Evolutionary conservation across 2,888 invertebrate genomes (phyloP).

Genomic region (Sesia apiformis): DNA sequence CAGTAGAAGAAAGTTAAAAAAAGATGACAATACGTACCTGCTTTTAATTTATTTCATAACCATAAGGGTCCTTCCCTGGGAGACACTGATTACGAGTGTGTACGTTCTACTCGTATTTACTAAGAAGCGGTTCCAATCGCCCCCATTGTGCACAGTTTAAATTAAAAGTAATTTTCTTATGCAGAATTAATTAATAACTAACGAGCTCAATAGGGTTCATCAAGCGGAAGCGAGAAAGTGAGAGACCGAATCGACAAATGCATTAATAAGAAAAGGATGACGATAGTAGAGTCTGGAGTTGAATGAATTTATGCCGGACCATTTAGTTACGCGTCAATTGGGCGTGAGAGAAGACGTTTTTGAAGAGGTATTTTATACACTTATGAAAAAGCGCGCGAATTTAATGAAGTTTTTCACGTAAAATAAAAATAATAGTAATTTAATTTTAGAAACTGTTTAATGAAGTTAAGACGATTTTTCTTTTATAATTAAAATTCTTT

Average conservation of each 20-base stretch:
- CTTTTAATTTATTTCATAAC: no score
- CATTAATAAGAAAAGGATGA: conserved; percentile 22
- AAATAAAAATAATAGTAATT: not conserved
- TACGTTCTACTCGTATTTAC: not conserved
- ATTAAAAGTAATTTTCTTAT: conserved; percentile 74
- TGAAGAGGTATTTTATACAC: conserved; percentile 14
- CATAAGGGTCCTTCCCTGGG: no score
- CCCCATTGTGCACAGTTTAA: conserved; percentile 66
- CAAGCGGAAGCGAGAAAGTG: conserved; percentile 59
- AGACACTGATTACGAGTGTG: no score
- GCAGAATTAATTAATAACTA: conserved; percentile 75
- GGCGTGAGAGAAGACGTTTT: conserved; percentile 62
- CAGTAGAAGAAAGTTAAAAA: no score
- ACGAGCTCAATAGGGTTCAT: conserved; percentile 74
- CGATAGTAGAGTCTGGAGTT: conserved; percentile 51
- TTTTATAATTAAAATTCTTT: not conserved
- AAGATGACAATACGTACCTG: no score
- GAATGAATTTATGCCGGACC: conserved; percentile 72
- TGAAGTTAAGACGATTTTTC: no score
- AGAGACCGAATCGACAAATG: conserved; percentile 15
- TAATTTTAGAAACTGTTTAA: no score
- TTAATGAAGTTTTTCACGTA: conserved; percentile 17
- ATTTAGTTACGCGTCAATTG: conserved; percentile 72
- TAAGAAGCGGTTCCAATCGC: conserved; percentile 17
- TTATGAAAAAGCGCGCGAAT: conserved; percentile 42